Evolutionary conservation across 2,888 invertebrate genomes (phyloP).

Genomic region (Macaria notata): DNA sequence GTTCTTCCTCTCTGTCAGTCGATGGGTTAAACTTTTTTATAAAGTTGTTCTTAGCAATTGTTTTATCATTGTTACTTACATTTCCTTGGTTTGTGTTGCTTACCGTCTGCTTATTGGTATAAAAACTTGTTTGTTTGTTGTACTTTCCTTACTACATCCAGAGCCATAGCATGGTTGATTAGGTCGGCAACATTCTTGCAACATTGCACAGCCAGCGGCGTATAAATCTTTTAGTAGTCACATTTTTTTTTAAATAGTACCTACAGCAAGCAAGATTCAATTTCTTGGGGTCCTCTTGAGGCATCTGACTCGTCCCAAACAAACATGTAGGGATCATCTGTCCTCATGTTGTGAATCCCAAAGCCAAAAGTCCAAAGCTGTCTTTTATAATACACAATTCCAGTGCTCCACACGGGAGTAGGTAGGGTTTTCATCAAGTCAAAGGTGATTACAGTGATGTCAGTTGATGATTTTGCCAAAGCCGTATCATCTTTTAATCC

Average conservation of each 20-base stretch:
- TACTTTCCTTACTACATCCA: too few species aligned
- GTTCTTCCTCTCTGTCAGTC: too few species aligned
- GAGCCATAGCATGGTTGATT: too few species aligned
- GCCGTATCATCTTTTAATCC: slow-evolving; percentile 10
- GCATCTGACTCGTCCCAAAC: slow-evolving; percentile 36
- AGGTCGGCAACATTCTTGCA: too few species aligned
- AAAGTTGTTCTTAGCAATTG: too few species aligned
- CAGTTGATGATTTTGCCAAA: slow-evolving; percentile 14
- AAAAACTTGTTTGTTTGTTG: too few species aligned
- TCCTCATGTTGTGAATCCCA: slow-evolving; percentile 34
- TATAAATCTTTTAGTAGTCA: slow-evolving; percentile 11
- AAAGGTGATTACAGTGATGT: slow-evolving; percentile 25
- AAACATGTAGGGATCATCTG: slow-evolving; percentile 18
- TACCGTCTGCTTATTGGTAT: too few species aligned
- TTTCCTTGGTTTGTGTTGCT: too few species aligned
- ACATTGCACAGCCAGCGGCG: too few species aligned
- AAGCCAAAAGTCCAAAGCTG: slow-evolving; percentile 40
- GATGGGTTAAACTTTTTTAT: too few species aligned
- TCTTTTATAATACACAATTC: slow-evolving; percentile 38
- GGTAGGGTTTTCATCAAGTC: slow-evolving; percentile 41
- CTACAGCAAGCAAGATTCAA: slow-evolving; percentile 31
- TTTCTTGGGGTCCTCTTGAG: slow-evolving; percentile 38
- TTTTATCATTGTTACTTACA: too few species aligned
- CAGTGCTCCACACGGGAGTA: slow-evolving; percentile 36
- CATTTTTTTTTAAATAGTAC: slow-evolving; percentile 29